Evolutionary conservation across 2,797 vertebrate genomes (phyloP).

Genomic region (Lindbergichthys nudifrons): DNA sequence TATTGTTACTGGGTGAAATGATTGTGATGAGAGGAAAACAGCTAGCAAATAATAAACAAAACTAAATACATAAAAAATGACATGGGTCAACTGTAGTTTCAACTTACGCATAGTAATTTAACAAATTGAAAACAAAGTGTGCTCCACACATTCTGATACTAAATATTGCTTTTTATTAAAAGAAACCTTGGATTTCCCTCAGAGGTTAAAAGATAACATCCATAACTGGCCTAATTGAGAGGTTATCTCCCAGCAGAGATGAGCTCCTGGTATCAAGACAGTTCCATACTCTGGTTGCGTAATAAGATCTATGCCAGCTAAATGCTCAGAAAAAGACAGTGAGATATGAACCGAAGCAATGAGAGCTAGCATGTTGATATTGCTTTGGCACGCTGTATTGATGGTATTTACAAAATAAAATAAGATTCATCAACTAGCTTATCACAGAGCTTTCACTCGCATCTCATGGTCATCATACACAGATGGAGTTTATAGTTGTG

Average conservation of each 20-base stretch:
- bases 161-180: no score
- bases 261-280: no score
- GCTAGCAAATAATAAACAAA: background rate
- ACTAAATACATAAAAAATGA: no score
- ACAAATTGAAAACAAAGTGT: no score
- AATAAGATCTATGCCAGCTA: background rate
- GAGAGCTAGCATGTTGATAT: background rate
- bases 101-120: no score
- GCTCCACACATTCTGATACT: no score
- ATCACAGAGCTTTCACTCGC: background rate
- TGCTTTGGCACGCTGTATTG: background rate
- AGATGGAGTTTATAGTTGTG: background rate
- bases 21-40: background rate
- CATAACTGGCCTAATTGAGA: no score
- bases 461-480: slow-evolving; percentile 7
- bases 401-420: background rate
- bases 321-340: background rate
- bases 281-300: no score
- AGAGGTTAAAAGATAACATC: no score
- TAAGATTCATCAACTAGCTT: background rate
- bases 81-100: no score
- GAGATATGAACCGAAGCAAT: background rate
- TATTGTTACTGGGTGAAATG: background rate
- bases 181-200: no score
- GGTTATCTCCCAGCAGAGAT: no score